Evolutionary conservation across 1,140 invertebrate genomes (phyloP).

Genomic region (Lepidurus apus): DNA sequence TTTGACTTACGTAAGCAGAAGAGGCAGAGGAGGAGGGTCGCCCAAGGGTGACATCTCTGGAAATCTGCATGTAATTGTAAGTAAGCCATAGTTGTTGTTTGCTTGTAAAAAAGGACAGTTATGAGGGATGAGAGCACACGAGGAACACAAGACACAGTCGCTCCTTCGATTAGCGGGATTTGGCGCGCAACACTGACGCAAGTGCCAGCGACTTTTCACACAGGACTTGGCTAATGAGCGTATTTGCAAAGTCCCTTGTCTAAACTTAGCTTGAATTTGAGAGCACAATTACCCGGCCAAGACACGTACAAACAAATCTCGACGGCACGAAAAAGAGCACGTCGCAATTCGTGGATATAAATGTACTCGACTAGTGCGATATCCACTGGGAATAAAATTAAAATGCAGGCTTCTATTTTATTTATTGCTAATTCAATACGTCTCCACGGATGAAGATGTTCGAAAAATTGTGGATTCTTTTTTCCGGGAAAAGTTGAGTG

Average conservation of each 20-base stretch:
- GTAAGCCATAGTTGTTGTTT: neutral
- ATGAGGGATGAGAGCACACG: neutral
- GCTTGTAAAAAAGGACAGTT: neutral
- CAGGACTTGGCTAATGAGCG: neutral
- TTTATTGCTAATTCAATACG: no score
- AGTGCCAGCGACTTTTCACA: neutral
- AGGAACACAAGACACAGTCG: neutral
- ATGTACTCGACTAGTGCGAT: neutral
- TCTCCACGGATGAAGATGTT: no score
- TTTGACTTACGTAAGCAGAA: neutral
- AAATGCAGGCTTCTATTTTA: no score
- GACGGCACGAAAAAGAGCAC: neutral
- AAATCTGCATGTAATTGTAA: neutral
- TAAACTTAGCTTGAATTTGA: neutral
- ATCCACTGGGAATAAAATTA: no score
- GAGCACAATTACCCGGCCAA: neutral
- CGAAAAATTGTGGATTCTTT: no score
- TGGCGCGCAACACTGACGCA: neutral
- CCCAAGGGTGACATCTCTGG: neutral
- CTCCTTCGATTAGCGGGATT: constrained; percentile 5
- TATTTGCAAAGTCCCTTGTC: neutral
- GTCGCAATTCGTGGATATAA: neutral
- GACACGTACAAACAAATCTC: neutral
- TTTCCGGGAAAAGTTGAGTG: no score
- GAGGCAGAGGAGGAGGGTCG: neutral